Evolutionary conservation across 1,140 invertebrate genomes (phyloP), one percentile per base, ranked within the genome.

Genomic region (Anoplolepis gracilipes): DNA sequence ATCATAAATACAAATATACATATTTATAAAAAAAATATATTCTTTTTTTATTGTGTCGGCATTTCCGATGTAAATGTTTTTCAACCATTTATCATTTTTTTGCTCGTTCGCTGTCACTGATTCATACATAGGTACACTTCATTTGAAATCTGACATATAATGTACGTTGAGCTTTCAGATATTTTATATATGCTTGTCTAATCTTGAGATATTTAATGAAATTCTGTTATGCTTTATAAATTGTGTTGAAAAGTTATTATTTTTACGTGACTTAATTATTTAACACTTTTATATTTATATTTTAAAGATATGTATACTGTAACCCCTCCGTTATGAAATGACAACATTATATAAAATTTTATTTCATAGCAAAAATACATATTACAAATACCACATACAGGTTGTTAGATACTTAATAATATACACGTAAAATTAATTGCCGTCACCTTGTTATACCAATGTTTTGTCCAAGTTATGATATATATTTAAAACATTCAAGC

Each of bases 371-470:
- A 62, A 36, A 33, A 33, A 13, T 62, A 46, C 11, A 46, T 46
- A 46, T 30, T 76, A 16, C 11, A 62, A 19, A 16, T 13, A 30
- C 11, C 57, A 62, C 11, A 13, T 13, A 30, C 19, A 62, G 25
- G 19, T 42, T 42, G 36, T 1, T 25, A n/a, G 1, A 16, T 16
- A 11, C 7, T 69, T 33, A 25, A 42, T 33, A 39, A 70, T 28
- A 53, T 13, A 42, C 19, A 36, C 25, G 53, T 81, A 42, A 42
- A 81, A 42, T 72, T 86, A 86, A 89, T 86, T 88, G 11, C 49
- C 42, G 22, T 42, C 76, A 42, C 36, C 33, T 33, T 22, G 49
- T 55, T 61, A 30, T 78, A 61, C 53, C 46, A n/a, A 8, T 25
- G 49, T 39, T 49, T 19, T 19, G 36, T 82, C 53, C 53, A n/a